These are phyloP conservation scores for Aethes cnicana DNA, from an alignment of 2,888 invertebrate species.

Conservation along the genomic window DNA sequence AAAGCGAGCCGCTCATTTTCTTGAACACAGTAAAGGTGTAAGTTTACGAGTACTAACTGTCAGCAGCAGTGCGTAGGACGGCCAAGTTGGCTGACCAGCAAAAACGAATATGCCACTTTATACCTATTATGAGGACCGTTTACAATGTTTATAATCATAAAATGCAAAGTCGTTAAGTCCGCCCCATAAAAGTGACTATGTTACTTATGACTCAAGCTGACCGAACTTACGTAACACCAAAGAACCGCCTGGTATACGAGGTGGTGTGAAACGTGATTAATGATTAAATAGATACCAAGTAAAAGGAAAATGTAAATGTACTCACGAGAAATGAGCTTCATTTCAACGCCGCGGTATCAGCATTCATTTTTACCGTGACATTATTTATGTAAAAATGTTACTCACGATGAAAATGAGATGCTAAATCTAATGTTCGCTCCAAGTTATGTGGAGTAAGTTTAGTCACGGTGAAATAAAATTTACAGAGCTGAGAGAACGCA, in stretches of 20 bases:
- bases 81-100: conserved; percentile 33
- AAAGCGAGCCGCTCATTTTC: conserved; percentile 22
- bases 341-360: conserved; percentile 2
- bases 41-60: conserved; percentile 40
- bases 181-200: conserved; percentile 9
- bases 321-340: conserved; percentile 4
- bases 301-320: conserved; percentile 8
- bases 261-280: conserved; percentile 23
- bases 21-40: conserved; percentile 27
- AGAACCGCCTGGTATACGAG: conserved; percentile 1
- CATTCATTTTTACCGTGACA: neutral
- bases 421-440: neutral
- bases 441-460: neutral
- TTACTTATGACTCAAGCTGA: conserved; percentile 6
- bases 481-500: conserved; percentile 10
- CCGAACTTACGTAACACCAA: conserved; percentile 12
- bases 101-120: conserved; percentile 8
- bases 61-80: conserved; percentile 42
- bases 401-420: neutral
- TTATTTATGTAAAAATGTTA: neutral
- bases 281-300: neutral
- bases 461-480: neutral
- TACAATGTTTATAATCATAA: conserved; percentile 3
- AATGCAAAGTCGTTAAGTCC: neutral
- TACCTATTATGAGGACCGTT: neutral